Conservation (phyloP, 2,113 vertebrate genomes). For the Formicarius rufipectus region DNA sequence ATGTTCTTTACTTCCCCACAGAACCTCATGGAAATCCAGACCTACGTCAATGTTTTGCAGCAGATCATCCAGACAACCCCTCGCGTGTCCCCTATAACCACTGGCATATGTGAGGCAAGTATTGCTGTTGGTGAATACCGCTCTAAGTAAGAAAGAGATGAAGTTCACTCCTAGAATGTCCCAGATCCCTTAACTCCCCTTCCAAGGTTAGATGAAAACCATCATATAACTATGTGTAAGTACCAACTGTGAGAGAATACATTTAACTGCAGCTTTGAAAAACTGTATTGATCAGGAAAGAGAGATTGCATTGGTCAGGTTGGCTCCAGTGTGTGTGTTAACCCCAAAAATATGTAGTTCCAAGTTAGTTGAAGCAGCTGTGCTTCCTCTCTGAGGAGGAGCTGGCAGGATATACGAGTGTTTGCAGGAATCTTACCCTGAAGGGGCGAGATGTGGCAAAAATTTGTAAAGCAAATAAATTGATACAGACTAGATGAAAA, state of each 20-base stretch:
- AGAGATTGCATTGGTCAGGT: not conserved
- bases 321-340: not conserved
- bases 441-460: not conserved
- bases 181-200: not conserved
- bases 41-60: conserved; percentile 89
- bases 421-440: not conserved
- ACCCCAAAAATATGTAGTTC: not conserved
- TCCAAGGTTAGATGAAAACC: not conserved
- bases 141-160: not conserved
- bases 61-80: conserved; percentile 89
- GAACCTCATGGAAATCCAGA: conserved; percentile 95
- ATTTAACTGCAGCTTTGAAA: not conserved
- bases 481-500: not conserved
- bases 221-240: not conserved
- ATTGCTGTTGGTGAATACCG: not conserved
- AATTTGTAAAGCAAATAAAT: not conserved
- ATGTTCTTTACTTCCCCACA: conserved; percentile 48
- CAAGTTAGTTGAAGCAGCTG: not conserved
- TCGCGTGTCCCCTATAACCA: conserved; percentile 71
- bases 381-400: not conserved
- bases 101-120: conserved; percentile 84
- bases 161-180: not conserved
- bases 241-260: not conserved
- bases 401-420: not conserved
- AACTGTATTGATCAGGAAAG: not conserved